Percentiles rank a stretch among this genome's conserved stretches.
Evolutionary conservation across 1,140 invertebrate species (phyloP).

Genomic region (Orchestia grillus): DNA sequence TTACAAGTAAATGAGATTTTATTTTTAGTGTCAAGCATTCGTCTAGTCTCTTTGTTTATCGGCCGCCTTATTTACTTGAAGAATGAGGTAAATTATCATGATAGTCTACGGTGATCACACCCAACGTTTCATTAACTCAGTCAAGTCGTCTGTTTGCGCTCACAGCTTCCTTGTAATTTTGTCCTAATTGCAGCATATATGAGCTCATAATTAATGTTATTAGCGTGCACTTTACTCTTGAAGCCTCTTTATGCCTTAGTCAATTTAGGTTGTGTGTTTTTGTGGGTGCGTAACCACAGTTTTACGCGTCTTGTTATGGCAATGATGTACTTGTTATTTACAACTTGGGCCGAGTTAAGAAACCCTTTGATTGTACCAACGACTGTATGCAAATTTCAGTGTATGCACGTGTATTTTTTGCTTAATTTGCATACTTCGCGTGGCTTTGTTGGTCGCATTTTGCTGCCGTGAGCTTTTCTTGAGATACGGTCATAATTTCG

Average conservation of each 20-base stretch:
- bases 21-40: not conserved
- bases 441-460: not conserved
- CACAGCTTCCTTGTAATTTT: not conserved
- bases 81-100: not conserved
- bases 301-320: not conserved
- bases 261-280: not conserved
- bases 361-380: not conserved
- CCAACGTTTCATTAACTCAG: not conserved
- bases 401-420: not conserved
- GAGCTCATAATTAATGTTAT: conserved; percentile 24
- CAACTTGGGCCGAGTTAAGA: not conserved
- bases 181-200: not conserved
- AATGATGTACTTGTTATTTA: not conserved
- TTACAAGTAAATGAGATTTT: not conserved
- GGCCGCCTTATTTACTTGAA: not conserved
- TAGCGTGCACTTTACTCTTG: not conserved
- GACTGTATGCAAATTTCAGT: not conserved
- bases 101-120: conserved; percentile 8
- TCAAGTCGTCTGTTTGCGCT: not conserved
- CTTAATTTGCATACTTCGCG: not conserved
- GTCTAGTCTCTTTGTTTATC: not conserved
- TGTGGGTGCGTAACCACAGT: not conserved
- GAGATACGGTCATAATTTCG: not conserved
- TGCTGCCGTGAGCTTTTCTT: not conserved
- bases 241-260: conserved; percentile 25